These are phyloP conservation scores for Xylocampa areola DNA, from an alignment of 2,888 invertebrate genomes.

Conservation along the genomic window DNA sequence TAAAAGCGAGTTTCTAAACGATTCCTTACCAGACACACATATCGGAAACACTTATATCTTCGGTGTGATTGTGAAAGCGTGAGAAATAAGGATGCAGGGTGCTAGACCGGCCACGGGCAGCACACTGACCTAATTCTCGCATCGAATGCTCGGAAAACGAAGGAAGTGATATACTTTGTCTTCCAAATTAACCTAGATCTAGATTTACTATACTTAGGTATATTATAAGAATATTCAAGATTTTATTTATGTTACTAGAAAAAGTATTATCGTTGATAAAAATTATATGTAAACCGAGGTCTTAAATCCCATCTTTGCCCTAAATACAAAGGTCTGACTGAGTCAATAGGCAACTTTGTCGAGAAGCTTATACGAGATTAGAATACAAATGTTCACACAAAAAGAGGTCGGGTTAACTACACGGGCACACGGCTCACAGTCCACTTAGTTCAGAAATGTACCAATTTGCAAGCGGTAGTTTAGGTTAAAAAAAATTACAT, in stretches of 20 bases:
- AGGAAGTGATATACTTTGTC: slow-evolving; percentile 12
- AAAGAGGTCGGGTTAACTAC: slow-evolving; percentile 47
- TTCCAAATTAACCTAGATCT: slow-evolving; percentile 1
- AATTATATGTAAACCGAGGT: slow-evolving; percentile 1
- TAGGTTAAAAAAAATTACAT: slow-evolving; percentile 44
- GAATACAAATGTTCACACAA: slow-evolving; percentile 51
- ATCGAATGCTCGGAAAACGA: slow-evolving; percentile 2
- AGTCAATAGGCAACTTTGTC: slow-evolving; percentile 49
- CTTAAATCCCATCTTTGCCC: slow-evolving; percentile 9
- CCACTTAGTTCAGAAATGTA: slow-evolving; percentile 41
- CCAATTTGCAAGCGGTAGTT: slow-evolving; percentile 44
- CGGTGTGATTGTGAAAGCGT: slow-evolving; percentile 21
- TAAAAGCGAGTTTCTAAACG: slow-evolving; percentile 19
- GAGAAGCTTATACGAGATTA: slow-evolving; percentile 49
- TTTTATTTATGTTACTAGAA: neutral
- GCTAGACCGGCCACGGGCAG: slow-evolving; percentile 5
- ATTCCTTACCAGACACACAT: slow-evolving; percentile 17
- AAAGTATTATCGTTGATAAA: neutral
- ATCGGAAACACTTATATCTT: slow-evolving; percentile 17
- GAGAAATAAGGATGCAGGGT: slow-evolving; percentile 32
- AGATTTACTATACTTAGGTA: neutral
- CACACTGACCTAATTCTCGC: slow-evolving; percentile 39
- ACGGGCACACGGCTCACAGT: slow-evolving; percentile 27
- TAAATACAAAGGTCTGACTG: slow-evolving; percentile 29
- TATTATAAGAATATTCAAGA: neutral